Evolutionary conservation across 2,113 vertebrate genomes (phyloP), one percentile per base, ranked within the genome.

Genomic region (Paracanthobrama guichenoti): DNA sequence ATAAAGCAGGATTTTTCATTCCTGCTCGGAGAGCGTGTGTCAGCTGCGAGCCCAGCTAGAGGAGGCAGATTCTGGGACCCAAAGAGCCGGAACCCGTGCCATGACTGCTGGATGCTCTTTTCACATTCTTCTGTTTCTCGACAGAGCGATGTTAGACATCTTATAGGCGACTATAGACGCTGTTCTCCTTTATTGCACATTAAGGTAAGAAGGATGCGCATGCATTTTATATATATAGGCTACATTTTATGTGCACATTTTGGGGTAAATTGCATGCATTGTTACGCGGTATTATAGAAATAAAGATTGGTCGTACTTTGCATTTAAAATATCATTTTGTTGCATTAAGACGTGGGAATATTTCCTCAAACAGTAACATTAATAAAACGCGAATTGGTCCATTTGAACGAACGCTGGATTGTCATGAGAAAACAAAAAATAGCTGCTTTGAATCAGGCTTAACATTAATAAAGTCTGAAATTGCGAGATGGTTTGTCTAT

Each of bases 1-100:
- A 98, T 98, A 98, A 97, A 98, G 96, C 97, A 94, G 97, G 96
- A 95, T 95, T 93, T 96, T 97, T 95, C 97, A 99, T 96, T 98
- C 96, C 96, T 97, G 96, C 97, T 97, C 95, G 94, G 96, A 96
- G 93, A 95, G 93, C 94, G 90, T 95, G 95, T 95, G 96, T 95
- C 94, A 94, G 95, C 95, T 93, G 95, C 94, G 92, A 88, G 84
- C 91, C 89, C 93, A 92, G 89, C 87, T 92, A 92, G 92, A 92
- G 42, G 42, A 91, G 91, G 90, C 90, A 88, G 94, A 95, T 96
- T 92, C 91, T 90, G 93, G 93, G 93, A 94, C 95, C 62, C 95
- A 93, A 94, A 91, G 91, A 93, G 78, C 73, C 84, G 73, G 48
- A 28, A 81, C 42, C 87, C 12, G 57, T 76, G 72, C 73, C 79